Evolutionary conservation across 2,797 vertebrate genomes (phyloP).

Genomic region (Notolabrus celidotus): DNA sequence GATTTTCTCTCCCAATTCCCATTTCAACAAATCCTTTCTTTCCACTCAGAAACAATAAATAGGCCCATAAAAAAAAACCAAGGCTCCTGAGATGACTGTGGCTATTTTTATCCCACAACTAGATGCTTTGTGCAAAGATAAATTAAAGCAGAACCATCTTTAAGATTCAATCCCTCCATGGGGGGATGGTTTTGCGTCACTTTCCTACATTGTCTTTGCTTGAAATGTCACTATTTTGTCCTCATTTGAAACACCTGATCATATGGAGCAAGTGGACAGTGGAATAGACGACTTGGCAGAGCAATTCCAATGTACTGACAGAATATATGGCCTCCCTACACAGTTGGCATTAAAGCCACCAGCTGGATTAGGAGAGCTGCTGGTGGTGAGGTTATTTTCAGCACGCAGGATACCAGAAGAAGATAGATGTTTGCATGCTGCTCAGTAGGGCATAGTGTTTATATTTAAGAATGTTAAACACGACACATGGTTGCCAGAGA

Average conservation of each 20-base stretch:
- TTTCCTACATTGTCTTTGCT: conserved; percentile 18
- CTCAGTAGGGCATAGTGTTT: background rate
- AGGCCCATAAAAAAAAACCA: background rate
- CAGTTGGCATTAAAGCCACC: conserved; percentile 49
- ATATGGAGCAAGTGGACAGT: conserved; percentile 7
- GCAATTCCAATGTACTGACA: conserved; percentile 18
- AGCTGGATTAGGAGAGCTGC: conserved; percentile 46
- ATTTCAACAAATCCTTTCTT: conserved; percentile 25
- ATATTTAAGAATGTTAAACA: conserved; percentile 9
- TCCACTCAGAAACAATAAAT: conserved; percentile 24
- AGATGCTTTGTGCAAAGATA: conserved; percentile 26
- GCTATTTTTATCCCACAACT: conserved; percentile 54
- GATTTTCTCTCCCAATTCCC: conserved; percentile 26
- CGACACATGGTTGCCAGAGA: background rate
- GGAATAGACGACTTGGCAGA: conserved; percentile 10
- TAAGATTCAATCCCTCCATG: conserved; percentile 11
- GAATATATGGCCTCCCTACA: conserved; percentile 37
- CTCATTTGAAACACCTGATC: conserved; percentile 27
- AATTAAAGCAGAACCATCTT: conserved; percentile 30
- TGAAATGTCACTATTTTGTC: conserved; percentile 45
- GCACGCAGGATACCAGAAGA: conserved; percentile 16
- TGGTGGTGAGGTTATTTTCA: conserved; percentile 48
- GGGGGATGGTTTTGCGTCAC: conserved; percentile 1
- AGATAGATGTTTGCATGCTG: conserved; percentile 1
- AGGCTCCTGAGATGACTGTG: conserved; percentile 32